Evolutionary conservation across 2,888 invertebrate genomes (phyloP).

Genomic region (Corbicula japonica): DNA sequence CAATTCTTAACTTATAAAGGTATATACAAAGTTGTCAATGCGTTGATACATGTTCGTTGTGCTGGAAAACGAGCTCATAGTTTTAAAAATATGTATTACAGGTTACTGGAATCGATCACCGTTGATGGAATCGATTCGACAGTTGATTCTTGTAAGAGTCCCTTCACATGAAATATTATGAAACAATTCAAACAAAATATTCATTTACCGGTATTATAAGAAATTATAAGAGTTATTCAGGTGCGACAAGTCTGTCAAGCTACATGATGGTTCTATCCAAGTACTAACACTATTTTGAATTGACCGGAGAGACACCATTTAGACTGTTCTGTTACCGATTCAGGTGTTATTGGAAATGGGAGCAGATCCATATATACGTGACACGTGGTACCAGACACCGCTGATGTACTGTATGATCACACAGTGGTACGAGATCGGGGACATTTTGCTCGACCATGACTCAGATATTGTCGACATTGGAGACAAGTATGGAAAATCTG

Average conservation of each 20-base stretch:
- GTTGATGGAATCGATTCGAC: background rate
- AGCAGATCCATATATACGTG: conserved; percentile 73
- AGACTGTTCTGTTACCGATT: background rate
- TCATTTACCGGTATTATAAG: background rate
- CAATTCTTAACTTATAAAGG: background rate
- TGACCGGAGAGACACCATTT: too few species aligned
- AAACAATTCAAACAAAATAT: background rate
- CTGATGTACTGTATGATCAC: conserved; percentile 79
- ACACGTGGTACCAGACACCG: conserved; percentile 84
- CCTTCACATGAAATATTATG: background rate
- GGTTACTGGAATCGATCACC: background rate
- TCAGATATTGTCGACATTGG: conserved; percentile 68
- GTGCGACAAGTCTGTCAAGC: background rate
- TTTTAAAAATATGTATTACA: background rate
- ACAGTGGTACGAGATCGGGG: conserved; percentile 76
- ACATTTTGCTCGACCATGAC: conserved; percentile 66
- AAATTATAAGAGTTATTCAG: background rate
- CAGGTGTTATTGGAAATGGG: conserved; percentile 74
- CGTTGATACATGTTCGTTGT: background rate
- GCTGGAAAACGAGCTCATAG: background rate
- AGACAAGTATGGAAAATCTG: conserved; percentile 77
- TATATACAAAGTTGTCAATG: background rate
- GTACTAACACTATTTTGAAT: background rate
- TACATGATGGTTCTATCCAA: background rate
- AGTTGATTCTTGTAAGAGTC: background rate